These are phyloP conservation scores for Cygnus buccinator DNA, from an alignment of 2,113 vertebrate species.

Conservation along the genomic window DNA sequence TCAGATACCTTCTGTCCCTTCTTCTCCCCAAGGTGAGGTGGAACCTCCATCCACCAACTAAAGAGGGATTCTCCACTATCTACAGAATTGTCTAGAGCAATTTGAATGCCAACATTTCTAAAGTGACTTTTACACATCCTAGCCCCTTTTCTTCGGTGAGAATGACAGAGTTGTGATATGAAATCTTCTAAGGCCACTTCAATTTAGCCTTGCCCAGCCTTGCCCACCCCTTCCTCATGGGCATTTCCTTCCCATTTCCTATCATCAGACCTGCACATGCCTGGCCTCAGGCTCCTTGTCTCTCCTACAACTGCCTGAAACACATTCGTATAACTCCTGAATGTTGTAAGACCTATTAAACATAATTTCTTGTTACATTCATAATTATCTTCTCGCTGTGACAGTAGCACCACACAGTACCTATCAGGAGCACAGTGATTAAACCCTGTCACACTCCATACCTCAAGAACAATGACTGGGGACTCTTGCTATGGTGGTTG, in stretches of 20 bases:
- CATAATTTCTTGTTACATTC: background rate
- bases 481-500: background rate
- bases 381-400: background rate
- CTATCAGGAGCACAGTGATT: background rate
- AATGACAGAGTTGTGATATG: background rate
- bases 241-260: background rate
- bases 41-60: background rate
- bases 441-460: background rate
- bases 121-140: background rate
- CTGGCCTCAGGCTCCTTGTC: background rate
- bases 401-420: background rate
- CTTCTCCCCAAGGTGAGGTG: background rate
- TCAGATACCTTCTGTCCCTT: background rate
- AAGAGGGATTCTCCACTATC: background rate
- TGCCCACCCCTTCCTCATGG: background rate
- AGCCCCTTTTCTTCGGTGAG: background rate
- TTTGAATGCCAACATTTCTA: background rate
- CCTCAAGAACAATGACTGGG: background rate
- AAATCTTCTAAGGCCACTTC: background rate
- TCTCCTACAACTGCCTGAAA: background rate
- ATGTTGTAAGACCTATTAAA: background rate
- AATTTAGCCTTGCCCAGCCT: background rate
- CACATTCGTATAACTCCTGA: background rate
- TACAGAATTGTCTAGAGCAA: background rate
- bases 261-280: background rate